Percentiles rank a stretch among this genome's conserved stretches.
Evolutionary conservation across 2,797 vertebrate species (phyloP).

Genomic region (Dipus sagitta): DNA sequence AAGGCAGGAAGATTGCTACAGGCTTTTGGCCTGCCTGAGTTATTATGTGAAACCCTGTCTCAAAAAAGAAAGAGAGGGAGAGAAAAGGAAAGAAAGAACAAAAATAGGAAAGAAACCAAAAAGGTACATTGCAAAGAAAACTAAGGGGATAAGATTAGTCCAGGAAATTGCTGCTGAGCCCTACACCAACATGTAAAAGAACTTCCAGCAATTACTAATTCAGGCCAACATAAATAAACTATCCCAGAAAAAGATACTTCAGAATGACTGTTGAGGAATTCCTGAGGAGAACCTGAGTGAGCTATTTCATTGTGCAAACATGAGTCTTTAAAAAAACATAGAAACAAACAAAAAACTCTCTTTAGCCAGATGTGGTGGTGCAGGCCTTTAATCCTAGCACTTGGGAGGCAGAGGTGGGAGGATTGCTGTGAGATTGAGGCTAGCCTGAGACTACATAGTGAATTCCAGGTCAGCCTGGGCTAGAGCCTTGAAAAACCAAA

Average conservation of each 20-base stretch:
- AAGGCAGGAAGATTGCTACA: neutral
- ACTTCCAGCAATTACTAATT: neutral
- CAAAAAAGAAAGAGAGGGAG: neutral
- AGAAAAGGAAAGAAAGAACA: neutral
- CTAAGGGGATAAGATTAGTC: slow-evolving; percentile 1
- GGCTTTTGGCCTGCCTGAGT: neutral
- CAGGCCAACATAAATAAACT: neutral
- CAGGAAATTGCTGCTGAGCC: neutral
- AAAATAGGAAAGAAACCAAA: neutral
- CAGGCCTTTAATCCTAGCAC: too few species aligned
- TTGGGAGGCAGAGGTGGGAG: too few species aligned
- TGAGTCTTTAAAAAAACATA: too few species aligned
- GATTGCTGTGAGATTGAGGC: too few species aligned
- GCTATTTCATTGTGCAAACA: neutral
- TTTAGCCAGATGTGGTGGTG: neutral
- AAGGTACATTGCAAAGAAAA: slow-evolving; percentile 12
- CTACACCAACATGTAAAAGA: neutral
- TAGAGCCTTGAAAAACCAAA: too few species aligned
- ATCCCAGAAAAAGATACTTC: neutral
- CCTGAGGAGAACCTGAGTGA: neutral
- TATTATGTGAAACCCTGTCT: neutral
- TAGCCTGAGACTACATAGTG: too few species aligned
- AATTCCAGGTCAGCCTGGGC: too few species aligned
- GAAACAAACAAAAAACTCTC: neutral
- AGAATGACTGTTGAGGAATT: neutral